Percentiles rank a stretch among this genome's conserved stretches.
phyloP scores from a whole-genome alignment of 2,113 vertebrate genomes.

The Anolis carolinensis region DNA sequence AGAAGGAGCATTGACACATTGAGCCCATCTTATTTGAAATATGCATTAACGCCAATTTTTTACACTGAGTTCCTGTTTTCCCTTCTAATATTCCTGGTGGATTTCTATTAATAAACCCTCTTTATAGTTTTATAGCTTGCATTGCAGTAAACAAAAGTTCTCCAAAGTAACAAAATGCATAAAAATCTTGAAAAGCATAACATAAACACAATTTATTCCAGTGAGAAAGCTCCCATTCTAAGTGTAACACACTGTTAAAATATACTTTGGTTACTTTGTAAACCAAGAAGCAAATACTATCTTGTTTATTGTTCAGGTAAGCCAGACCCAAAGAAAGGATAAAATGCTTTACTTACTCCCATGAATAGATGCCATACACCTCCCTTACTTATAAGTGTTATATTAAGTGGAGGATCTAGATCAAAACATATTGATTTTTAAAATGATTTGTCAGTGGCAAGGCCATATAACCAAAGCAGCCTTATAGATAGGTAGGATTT shows the following conservation, averaged over 20 bases:
- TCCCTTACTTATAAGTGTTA: too few species aligned
- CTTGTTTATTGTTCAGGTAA: background rate
- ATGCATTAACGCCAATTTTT: background rate
- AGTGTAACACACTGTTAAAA: background rate
- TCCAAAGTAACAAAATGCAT: background rate
- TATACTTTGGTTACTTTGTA: background rate
- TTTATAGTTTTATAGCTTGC: background rate
- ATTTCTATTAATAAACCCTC: constrained; percentile 24
- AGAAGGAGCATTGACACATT: constrained; percentile 23
- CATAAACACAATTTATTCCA: background rate
- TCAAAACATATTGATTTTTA: too few species aligned
- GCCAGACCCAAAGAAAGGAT: background rate
- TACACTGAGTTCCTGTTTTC: background rate
- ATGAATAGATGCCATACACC: too few species aligned
- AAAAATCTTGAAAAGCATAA: background rate
- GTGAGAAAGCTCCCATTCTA: background rate
- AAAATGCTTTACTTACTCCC: too few species aligned
- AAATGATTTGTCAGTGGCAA: background rate
- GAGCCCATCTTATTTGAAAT: background rate
- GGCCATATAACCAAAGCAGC: background rate
- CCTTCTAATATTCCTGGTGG: background rate
- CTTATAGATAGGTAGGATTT: background rate
- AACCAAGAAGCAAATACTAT: background rate
- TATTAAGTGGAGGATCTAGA: too few species aligned
- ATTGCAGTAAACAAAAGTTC: too few species aligned